Evolutionary conservation across 2,888 invertebrate genomes (phyloP).

Genomic region (Neoitamus cyanurus): DNA sequence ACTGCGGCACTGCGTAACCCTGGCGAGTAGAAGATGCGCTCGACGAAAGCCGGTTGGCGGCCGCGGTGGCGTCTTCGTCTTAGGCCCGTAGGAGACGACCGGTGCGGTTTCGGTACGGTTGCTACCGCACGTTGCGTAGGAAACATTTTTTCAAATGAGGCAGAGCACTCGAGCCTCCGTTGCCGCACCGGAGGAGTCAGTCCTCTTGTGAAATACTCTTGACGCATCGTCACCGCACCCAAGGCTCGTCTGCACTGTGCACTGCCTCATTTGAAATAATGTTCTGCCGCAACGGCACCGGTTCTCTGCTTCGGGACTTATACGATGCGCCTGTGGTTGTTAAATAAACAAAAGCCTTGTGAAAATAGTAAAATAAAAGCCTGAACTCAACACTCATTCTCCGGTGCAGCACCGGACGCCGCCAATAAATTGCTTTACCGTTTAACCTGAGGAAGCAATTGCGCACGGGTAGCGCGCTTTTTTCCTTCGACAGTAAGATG

Average conservation of each 20-base stretch:
- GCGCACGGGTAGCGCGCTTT: not conserved
- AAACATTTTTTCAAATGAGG: too few species aligned
- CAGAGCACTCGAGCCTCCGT: too few species aligned
- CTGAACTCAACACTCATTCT: not conserved
- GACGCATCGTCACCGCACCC: too few species aligned
- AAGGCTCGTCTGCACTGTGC: too few species aligned
- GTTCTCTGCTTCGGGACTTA: too few species aligned
- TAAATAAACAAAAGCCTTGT: constrained; percentile 16
- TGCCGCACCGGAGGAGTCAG: too few species aligned
- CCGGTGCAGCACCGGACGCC: not conserved
- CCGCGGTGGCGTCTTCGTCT: not conserved
- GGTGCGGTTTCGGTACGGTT: too few species aligned
- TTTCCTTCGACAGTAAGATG: not conserved
- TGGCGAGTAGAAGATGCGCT: not conserved
- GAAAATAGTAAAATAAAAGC: not conserved
- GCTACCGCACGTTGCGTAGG: too few species aligned
- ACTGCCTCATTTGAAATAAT: too few species aligned
- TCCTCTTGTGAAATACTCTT: too few species aligned
- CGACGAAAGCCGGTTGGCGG: constrained; percentile 22
- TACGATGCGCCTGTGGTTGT: not conserved
- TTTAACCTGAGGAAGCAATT: constrained; percentile 10
- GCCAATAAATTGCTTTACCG: constrained; percentile 23
- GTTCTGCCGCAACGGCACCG: too few species aligned
- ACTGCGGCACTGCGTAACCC: not conserved
- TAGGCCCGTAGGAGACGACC: too few species aligned